Percentiles rank a stretch among this genome's conserved stretches.
Conservation (phyloP, 2,797 vertebrate species). For the Microctenopoma lineatum region DNA sequence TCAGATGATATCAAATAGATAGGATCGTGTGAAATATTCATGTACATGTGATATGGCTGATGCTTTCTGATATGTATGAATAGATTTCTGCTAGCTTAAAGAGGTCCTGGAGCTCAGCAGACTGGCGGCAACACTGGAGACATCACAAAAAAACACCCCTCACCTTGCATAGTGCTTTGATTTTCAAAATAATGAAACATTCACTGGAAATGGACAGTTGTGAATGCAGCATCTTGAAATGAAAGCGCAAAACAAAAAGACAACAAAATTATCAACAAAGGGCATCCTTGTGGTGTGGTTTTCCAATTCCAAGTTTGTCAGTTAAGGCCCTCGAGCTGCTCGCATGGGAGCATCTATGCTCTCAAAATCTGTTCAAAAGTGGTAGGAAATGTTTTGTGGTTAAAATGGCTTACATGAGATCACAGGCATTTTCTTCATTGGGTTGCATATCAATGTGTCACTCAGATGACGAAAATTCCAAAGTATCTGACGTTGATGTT, state of each 20-base stretch:
- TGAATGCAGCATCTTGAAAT: slow-evolving; percentile 26
- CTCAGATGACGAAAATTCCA: slow-evolving; percentile 22
- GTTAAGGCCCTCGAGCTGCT: slow-evolving; percentile 15
- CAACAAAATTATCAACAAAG: background rate
- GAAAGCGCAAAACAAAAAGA: slow-evolving; percentile 17
- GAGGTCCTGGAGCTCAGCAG: slow-evolving; percentile 42
- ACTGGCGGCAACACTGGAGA: slow-evolving; percentile 8
- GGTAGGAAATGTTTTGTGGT: slow-evolving; percentile 11
- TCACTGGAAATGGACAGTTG: slow-evolving; percentile 40
- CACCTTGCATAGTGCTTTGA: slow-evolving; percentile 71
- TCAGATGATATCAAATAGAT: slow-evolving; percentile 23
- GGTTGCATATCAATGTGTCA: slow-evolving; percentile 42
- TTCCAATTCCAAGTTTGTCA: slow-evolving; percentile 19
- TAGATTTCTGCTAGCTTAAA: slow-evolving; percentile 35
- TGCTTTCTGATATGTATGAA: slow-evolving; percentile 71
- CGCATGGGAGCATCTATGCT: slow-evolving; percentile 25
- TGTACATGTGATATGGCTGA: slow-evolving; percentile 54
- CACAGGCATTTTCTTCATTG: slow-evolving; percentile 7
- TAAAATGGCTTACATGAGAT: slow-evolving; percentile 32
- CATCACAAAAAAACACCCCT: slow-evolving; percentile 40
- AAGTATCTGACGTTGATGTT: slow-evolving; percentile 23
- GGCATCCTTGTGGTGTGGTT: slow-evolving; percentile 11
- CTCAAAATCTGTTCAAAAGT: slow-evolving; percentile 17
- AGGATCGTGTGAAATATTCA: slow-evolving; percentile 24
- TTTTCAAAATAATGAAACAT: slow-evolving; percentile 43